Evolutionary conservation across 1,140 invertebrate species (phyloP), one percentile per base, ranked within the genome.

Genomic region (Habropoda laboriosa): DNA sequence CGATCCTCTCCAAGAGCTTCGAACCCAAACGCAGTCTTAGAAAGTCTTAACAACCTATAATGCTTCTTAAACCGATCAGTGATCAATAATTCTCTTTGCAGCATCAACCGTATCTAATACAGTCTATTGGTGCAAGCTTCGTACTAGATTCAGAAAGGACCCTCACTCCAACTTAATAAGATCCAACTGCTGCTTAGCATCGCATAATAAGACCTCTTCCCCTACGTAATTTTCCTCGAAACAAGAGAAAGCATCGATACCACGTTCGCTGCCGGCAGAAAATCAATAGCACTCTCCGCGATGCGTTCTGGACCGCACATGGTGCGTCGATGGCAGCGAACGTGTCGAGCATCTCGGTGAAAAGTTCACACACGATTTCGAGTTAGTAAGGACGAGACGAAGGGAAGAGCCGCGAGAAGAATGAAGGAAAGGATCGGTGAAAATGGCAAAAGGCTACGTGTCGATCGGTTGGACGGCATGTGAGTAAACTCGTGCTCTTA

Each of bases 401-500:
- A 16, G 12, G 13, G 1, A 27, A 18, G 0, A 2, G 2, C 10
- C n/a, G 16, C 18, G 21, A 3, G 5, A 0, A 61, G 32, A 27
- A 55, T 18, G 45, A 40, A 42, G 6, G 42, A 3, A 27, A 7
- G 10, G 16, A 10, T 3, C 6, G 5, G 12, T 10, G 27, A 24
- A 38, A 64, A 70, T 21, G 30, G n/a, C 0, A 3, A 21, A 42
- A 35, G 7, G n/a, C 38, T 73, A 30, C 47, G 72, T 49, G 67
- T 66, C 67, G 63, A 77, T 70, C 71, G 53, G 70, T n/a, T 30
- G 55, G n/a, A 32, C 40, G 30, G 18, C 68, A 72, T 75, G 78
- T 82, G 67, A 51, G 75, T 84, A 82, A 86, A 81, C 74, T 79
- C 55, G 55, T 32, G 53, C 75, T 81, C 75, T 86, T 87, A 86